Percentiles rank a stretch among this genome's conserved stretches.
These are phyloP conservation scores for Corythaeola cristata DNA, from an alignment of 2,113 vertebrate species.

Conservation along the genomic window DNA sequence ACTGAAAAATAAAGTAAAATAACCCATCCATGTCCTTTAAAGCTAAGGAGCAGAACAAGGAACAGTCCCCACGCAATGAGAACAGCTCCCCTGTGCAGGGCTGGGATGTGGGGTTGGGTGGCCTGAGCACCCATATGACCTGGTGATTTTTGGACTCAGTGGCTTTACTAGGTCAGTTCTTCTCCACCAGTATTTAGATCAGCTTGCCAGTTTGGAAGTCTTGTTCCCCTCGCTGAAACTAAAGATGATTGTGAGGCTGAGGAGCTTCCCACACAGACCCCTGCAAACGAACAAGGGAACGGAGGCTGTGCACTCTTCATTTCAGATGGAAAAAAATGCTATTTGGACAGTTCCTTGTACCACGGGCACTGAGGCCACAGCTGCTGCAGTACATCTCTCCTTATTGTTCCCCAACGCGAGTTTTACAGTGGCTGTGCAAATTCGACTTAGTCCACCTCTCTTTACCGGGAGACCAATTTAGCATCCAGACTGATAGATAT, in stretches of 20 bases:
- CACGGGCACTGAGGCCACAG: neutral
- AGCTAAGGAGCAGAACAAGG: neutral
- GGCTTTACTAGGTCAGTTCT: neutral
- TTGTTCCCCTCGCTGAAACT: neutral
- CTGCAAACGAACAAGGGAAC: neutral
- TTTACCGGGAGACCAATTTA: neutral
- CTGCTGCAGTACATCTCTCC: neutral
- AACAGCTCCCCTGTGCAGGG: neutral
- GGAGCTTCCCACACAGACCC: neutral
- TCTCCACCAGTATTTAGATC: neutral
- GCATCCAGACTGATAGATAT: neutral
- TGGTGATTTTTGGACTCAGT: neutral
- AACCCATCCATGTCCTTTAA: neutral
- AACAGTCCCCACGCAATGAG: neutral
- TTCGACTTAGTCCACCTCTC: neutral
- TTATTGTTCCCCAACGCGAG: rapidly evolving
- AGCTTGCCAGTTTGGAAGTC: neutral
- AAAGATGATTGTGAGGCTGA: neutral
- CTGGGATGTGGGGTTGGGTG: neutral
- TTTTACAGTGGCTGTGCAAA: neutral
- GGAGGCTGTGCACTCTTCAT: neutral
- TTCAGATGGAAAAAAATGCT: neutral
- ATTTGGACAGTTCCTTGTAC: neutral
- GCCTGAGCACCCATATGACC: neutral
- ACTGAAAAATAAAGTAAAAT: neutral